Percentiles rank a stretch among this genome's conserved stretches.
phyloP scores from a whole-genome alignment of 2,888 invertebrate species.

The Chalcis sispes region DNA sequence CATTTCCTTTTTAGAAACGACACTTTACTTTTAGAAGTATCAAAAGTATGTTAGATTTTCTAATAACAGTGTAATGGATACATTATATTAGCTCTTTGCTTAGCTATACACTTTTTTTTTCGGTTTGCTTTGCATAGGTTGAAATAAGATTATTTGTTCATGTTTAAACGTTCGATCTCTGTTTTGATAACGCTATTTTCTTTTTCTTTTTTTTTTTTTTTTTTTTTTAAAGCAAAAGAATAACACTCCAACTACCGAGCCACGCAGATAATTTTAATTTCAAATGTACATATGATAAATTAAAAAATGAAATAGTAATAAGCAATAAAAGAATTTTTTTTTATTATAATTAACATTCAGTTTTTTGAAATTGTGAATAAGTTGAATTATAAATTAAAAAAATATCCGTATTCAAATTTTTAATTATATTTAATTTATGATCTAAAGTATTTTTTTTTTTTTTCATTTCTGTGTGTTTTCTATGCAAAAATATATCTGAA shows the following conservation, averaged over 20 bases:
- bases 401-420: too few relatives aligned
- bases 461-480: too few relatives aligned
- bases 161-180: constrained; percentile 29
- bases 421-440: too few relatives aligned
- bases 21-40: constrained; percentile 8
- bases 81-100: constrained; percentile 37
- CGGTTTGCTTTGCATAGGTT: constrained; percentile 16
- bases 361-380: too few relatives aligned
- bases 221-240: neutral
- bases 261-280: too few relatives aligned
- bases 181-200: constrained; percentile 48
- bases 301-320: too few relatives aligned
- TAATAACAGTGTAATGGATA: constrained; percentile 49
- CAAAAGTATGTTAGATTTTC: constrained; percentile 42
- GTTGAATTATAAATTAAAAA: too few relatives aligned
- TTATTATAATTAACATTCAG: too few relatives aligned
- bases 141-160: constrained; percentile 27
- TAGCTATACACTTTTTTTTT: constrained; percentile 29
- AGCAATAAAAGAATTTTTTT: too few relatives aligned
- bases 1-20: neutral
- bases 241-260: constrained; percentile 4
- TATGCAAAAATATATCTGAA: too few relatives aligned
- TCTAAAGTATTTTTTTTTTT: too few relatives aligned
- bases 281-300: too few relatives aligned
- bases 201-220: neutral